Evolutionary conservation across 2,113 vertebrate genomes (phyloP), one percentile per base, ranked within the genome.

Genomic region (Calyptommatus sinebrachiatus): DNA sequence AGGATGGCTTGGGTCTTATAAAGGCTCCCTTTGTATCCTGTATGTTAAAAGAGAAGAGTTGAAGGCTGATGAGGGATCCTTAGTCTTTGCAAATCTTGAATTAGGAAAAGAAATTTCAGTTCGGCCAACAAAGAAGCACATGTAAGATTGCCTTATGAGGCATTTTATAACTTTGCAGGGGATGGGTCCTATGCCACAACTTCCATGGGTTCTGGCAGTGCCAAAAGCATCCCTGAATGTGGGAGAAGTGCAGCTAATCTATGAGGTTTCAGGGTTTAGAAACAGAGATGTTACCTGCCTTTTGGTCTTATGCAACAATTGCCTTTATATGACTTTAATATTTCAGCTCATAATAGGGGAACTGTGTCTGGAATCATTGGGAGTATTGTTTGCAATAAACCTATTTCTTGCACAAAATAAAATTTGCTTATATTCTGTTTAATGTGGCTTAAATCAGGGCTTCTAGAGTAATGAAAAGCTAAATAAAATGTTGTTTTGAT

Each of bases 401-500:
- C 29, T 26, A 18, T 81, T 75, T 70, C 65, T 29, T 69, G 26
- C 20, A 24, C 7, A 61, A 18, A 24, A 21, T 8, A 48, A 46
- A 60, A 12, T 76, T 18, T 63, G 26, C 46, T 65, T 29, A 65
- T 31, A 61, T 81, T 16, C 46, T 75, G 31, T 22, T 5, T 29
- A 61, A 35, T 21, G 3, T 70, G 69, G 61, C 53, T 31, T 61
- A 70, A 69, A 46, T 48, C 66, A 29, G 9, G 48, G 35, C 35
- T 75, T 69, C 22, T 75, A 65, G 35, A 75, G 28, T 28, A 20
- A 10, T 81, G 31, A 18, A 22, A 73, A 21, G 22, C 22, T 61
- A 68, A 75, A 81, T 81, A 75, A 75, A 81, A 69, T 6, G 5
- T 7, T 75, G 69, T n/a, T 69, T 72, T 68, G 31, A 61, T 24